Evolutionary conservation across 2,113 vertebrate species (phyloP).

Genomic region (Antennarius striatus): DNA sequence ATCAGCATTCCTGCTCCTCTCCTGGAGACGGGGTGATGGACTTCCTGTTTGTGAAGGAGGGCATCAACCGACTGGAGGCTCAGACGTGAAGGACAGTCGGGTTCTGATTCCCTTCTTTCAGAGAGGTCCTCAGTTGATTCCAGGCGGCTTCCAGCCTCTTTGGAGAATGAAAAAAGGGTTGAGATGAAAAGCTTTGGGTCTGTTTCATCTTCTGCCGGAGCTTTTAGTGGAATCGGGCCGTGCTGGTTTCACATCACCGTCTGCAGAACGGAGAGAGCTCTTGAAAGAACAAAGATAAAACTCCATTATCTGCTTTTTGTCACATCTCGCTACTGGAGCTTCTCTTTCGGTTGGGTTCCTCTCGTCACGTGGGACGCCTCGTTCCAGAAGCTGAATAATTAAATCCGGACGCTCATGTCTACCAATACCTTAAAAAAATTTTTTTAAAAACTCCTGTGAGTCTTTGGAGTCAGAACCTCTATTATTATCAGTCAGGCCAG

Average conservation of each 20-base stretch:
- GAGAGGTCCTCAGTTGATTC: constrained; percentile 17
- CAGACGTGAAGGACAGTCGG: neutral
- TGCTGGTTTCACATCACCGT: neutral
- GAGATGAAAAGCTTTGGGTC: constrained; percentile 44
- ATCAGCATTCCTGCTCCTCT: constrained; percentile 47
- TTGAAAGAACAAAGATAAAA: constrained; percentile 9
- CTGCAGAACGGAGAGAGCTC: constrained; percentile 3
- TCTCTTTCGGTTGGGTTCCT: too few species aligned
- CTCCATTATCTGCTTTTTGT: constrained; percentile 2
- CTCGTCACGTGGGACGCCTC: too few species aligned
- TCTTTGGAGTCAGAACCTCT: too few species aligned
- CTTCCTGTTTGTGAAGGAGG: neutral
- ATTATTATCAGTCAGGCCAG: too few species aligned
- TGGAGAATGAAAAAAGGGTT: constrained; percentile 54
- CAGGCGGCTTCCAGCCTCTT: constrained; percentile 16
- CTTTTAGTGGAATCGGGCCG: constrained; percentile 10
- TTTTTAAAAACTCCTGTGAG: too few species aligned
- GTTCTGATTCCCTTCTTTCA: too few species aligned
- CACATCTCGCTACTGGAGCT: neutral
- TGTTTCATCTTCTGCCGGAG: constrained; percentile 32
- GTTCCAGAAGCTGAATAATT: too few species aligned
- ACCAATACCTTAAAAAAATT: too few species aligned
- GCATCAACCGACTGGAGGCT: neutral
- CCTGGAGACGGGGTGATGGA: constrained; percentile 44
- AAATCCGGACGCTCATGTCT: too few species aligned